These are phyloP conservation scores for Trimorus sp. DNA, from an alignment of 2,888 invertebrate genomes.

Conservation along the genomic window DNA sequence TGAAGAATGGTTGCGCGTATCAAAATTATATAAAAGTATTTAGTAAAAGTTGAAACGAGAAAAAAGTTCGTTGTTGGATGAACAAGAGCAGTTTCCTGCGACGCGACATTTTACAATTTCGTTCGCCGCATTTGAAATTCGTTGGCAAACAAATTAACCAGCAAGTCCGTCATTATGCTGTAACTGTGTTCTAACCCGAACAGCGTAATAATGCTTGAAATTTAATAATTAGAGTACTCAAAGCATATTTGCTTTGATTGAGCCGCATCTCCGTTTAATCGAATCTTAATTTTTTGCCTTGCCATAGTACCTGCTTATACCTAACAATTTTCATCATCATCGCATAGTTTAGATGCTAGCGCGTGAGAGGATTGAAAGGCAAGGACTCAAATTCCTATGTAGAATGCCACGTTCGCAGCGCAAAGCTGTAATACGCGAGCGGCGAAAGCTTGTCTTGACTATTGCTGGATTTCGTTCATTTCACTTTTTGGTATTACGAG, in stretches of 20 bases:
- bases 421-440: slow-evolving; percentile 41
- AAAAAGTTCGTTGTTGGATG: background rate
- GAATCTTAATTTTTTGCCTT: slow-evolving; percentile 54
- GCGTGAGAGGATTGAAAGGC: slow-evolving; percentile 51
- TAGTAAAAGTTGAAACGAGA: no score
- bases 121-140: background rate
- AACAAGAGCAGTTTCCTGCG: no score
- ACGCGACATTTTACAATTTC: no score
- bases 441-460: slow-evolving; percentile 42
- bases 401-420: slow-evolving; percentile 49
- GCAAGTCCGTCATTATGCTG: background rate
- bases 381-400: slow-evolving; percentile 52
- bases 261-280: slow-evolving; percentile 44
- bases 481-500: no score
- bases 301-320: slow-evolving; percentile 38
- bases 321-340: slow-evolving; percentile 58
- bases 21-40: no score
- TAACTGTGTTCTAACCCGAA: background rate
- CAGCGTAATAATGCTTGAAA: slow-evolving; percentile 30
- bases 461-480: slow-evolving; percentile 1
- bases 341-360: slow-evolving; percentile 56
- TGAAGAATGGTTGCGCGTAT: no score
- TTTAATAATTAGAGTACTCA: slow-evolving; percentile 43
- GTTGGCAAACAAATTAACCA: background rate
- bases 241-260: slow-evolving; percentile 59